Conservation (phyloP, 2,888 invertebrate species). For the Apeira syringaria region DNA sequence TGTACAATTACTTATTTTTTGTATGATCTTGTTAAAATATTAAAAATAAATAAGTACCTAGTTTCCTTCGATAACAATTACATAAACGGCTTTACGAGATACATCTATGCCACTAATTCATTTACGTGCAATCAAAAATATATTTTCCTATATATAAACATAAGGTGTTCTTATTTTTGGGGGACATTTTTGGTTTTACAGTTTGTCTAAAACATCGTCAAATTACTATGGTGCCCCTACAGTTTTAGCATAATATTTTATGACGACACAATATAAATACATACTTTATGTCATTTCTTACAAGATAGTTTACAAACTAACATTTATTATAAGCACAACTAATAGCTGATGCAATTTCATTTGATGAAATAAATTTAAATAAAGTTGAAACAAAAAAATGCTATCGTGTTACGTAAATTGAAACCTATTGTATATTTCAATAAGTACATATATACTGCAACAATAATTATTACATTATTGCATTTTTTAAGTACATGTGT, state of each 20-base stretch:
- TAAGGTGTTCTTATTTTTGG: too few species aligned
- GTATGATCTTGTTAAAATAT: conserved; percentile 33
- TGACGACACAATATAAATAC: conserved; percentile 69
- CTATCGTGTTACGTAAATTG: conserved; percentile 48
- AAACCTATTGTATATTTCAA: conserved; percentile 42
- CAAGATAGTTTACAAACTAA: too few species aligned
- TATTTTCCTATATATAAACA: too few species aligned
- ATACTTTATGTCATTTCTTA: conserved; percentile 48
- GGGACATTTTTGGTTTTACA: conserved; percentile 22
- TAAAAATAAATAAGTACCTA: conserved; percentile 43
- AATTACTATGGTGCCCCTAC: conserved; percentile 31
- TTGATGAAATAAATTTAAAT: conserved; percentile 17
- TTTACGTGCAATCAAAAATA: conserved; percentile 44
- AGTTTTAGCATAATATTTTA: conserved; percentile 39
- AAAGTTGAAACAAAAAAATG: conserved; percentile 47
- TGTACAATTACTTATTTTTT: conserved; percentile 51
- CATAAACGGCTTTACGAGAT: conserved; percentile 32
- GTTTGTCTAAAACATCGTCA: conserved; percentile 2
- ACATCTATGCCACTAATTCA: conserved; percentile 37
- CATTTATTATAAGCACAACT: too few species aligned
- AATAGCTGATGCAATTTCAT: conserved; percentile 2
- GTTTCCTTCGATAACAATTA: conserved; percentile 42
- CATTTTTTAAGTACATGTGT: conserved; percentile 56
- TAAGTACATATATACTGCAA: conserved; percentile 44
- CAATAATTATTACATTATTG: conserved; percentile 59